Conservation (phyloP, 2,888 invertebrate species). For the Oscheius sp. region DNA sequence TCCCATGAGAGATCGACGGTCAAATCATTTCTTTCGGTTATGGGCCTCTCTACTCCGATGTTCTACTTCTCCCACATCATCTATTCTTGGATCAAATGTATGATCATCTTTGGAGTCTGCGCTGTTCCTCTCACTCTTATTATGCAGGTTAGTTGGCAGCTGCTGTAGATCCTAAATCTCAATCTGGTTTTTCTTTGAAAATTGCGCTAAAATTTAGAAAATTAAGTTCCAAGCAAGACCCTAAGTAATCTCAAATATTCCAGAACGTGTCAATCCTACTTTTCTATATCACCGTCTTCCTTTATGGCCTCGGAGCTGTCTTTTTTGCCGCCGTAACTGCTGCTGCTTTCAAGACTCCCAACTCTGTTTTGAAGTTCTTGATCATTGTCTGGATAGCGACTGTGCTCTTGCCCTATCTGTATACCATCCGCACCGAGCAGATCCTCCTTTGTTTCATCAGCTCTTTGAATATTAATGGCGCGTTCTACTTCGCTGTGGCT, state of each 20-base stretch:
- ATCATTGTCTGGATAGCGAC: slow-evolving; percentile 38
- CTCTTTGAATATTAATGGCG: slow-evolving; percentile 56
- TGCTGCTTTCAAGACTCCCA: slow-evolving; percentile 43
- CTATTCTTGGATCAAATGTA: slow-evolving; percentile 57
- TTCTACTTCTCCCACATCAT: slow-evolving; percentile 64
- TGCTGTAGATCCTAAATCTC: too few relatives aligned
- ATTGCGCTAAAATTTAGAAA: too few relatives aligned
- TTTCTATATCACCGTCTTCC: slow-evolving; percentile 38
- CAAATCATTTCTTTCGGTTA: slow-evolving; percentile 59
- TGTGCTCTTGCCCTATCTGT: slow-evolving; percentile 32
- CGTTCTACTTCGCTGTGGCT: slow-evolving; percentile 50
- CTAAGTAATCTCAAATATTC: slow-evolving; percentile 5
- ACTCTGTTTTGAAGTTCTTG: slow-evolving; percentile 45
- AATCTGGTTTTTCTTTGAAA: too few relatives aligned
- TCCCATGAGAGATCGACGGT: slow-evolving; percentile 62
- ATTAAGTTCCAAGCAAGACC: too few relatives aligned
- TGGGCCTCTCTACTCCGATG: slow-evolving; percentile 62
- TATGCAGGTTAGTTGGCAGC: slow-evolving; percentile 36
- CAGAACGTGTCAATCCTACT: slow-evolving; percentile 41
- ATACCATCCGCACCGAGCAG: slow-evolving; percentile 34
- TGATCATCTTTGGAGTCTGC: slow-evolving; percentile 51
- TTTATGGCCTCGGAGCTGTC: slow-evolving; percentile 51
- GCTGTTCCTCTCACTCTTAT: slow-evolving; percentile 41
- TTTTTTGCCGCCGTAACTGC: slow-evolving; percentile 45
- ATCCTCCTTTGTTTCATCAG: slow-evolving; percentile 41